A percentile compares a stretch with the other conserved stretches of the same genome.
phyloP scores from a whole-genome alignment of 2,113 vertebrate species.

The Sylvilagus bachmani region DNA sequence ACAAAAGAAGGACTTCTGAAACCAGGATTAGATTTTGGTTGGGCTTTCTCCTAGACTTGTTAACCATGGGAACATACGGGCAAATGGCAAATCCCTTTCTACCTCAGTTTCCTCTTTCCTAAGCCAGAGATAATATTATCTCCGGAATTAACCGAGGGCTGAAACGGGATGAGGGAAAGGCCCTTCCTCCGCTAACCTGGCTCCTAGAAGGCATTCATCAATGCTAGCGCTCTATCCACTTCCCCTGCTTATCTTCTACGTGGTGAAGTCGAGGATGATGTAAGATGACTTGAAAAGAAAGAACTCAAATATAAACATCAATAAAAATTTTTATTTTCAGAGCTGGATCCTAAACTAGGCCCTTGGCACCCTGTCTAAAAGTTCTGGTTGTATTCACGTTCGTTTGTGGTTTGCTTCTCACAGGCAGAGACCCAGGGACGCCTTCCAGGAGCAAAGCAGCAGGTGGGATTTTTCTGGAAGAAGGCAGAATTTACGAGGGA shows the following conservation, averaged over 20 bases:
- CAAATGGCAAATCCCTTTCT: conserved; percentile 61
- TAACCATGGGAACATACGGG: not conserved
- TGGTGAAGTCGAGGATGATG: conserved; percentile 17
- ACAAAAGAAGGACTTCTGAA: conserved; percentile 63
- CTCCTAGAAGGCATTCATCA: conserved; percentile 46
- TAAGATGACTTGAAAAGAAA: conserved; percentile 55
- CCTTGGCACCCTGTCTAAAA: conserved; percentile 35
- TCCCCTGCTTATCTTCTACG: conserved; percentile 42
- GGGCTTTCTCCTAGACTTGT: conserved; percentile 55
- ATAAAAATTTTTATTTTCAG: conserved; percentile 32
- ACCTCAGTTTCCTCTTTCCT: conserved; percentile 53
- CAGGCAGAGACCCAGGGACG: conserved; percentile 32
- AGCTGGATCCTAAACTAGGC: conserved; percentile 22
- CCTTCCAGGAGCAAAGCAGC: conserved; percentile 42
- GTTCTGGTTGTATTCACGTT: conserved; percentile 50
- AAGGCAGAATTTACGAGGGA: conserved; percentile 10
- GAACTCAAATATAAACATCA: conserved; percentile 48
- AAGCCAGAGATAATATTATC: conserved; percentile 54
- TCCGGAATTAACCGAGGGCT: conserved; percentile 66
- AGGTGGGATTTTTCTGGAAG: conserved; percentile 56
- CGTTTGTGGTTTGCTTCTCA: conserved; percentile 52
- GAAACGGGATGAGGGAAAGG: conserved; percentile 64
- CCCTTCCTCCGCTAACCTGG: conserved; percentile 43
- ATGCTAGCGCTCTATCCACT: conserved; percentile 52
- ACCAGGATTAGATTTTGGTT: conserved; percentile 60